Evolutionary conservation across 2,113 vertebrate genomes (phyloP), one percentile per base, ranked within the genome.

Genomic region (Corythaeola cristata): DNA sequence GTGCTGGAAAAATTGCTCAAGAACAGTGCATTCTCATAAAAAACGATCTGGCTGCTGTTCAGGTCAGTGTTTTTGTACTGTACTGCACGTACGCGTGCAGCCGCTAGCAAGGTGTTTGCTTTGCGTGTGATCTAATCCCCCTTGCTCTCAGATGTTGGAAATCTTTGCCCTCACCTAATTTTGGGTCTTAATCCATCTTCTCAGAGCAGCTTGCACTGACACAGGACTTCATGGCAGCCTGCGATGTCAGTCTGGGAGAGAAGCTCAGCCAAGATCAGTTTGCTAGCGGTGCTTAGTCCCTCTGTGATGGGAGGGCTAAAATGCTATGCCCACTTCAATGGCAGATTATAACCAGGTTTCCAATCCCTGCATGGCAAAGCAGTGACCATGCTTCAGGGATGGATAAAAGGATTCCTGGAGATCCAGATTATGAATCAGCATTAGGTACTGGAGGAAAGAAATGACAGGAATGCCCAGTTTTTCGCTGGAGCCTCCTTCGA

Each of bases 1-100:
- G 73, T 85, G 28, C 59, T 96, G 95, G 88, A 92, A 92, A 95
- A 97, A 94, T 93, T 97, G 90, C 95, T 95, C 89, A 96, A 90
- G 92, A 93, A 92, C 1, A n/a, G 94, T 72, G 66, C 69, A 85
- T 94, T 93, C 80, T 86, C 83, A 87, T 89, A 72, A 92, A 87
- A 93, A 81, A 68, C 32, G 24, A 83, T 45, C 90, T 96, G 96
- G 95, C 96, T 92, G 83, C 73, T 0, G 9, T 93, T 96, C 97
- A 95, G 62, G 80, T 89, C 69, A 60, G 27, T 92, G 88, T 32
- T 75, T 97, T 90, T 86, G 62, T 73, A 11, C 28, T 44, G 41
- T 44, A 44, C 13, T 44, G 41, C 41, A 44, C 4, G 1, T n/a
- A 58, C 10, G 35, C 8, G 0, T 74, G 49, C 90, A 90, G 88